These are phyloP conservation scores for Phalera bucephala DNA, from an alignment of 2,888 invertebrate genomes.

Conservation along the genomic window DNA sequence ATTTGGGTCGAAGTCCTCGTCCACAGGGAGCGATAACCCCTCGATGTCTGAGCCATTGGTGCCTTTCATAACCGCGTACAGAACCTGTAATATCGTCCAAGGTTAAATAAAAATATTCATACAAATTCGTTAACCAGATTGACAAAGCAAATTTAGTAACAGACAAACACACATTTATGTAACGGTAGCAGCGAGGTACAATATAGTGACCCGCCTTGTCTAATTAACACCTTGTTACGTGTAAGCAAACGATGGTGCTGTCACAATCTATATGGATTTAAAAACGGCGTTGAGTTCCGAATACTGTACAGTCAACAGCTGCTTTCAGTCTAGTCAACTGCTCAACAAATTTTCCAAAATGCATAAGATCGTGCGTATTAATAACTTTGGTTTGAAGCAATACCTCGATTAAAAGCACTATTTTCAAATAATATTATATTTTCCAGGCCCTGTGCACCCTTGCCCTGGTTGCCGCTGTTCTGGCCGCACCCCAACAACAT, in stretches of 20 bases:
- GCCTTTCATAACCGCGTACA: slow-evolving; percentile 84
- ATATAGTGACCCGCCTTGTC: slow-evolving; percentile 46
- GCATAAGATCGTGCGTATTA: slow-evolving; percentile 62
- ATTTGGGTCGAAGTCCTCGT: slow-evolving; percentile 89
- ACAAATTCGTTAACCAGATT: slow-evolving; percentile 20
- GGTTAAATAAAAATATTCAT: not conserved
- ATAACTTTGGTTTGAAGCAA: too few relatives aligned
- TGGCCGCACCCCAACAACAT: slow-evolving; percentile 52
- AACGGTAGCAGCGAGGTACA: slow-evolving; percentile 36
- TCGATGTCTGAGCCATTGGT: slow-evolving; percentile 77
- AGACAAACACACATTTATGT: slow-evolving; percentile 40
- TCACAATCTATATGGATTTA: slow-evolving; percentile 57
- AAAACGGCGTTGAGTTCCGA: slow-evolving; percentile 28
- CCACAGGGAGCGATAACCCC: slow-evolving; percentile 78
- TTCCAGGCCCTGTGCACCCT: slow-evolving; percentile 54
- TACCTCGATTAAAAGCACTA: too few relatives aligned
- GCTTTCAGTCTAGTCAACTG: slow-evolving; percentile 35
- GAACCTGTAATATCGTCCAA: slow-evolving; percentile 63
- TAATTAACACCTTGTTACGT: slow-evolving; percentile 69
- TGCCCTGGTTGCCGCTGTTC: slow-evolving; percentile 50
- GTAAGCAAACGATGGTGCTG: slow-evolving; percentile 52
- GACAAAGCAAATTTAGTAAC: slow-evolving; percentile 30
- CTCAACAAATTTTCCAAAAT: slow-evolving; percentile 43
- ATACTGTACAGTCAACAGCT: slow-evolving; percentile 48
- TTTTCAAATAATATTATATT: not conserved